Base-by-base conservation (phyloP, 2,888 invertebrate species). In the Sthenelais limicola region DNA sequence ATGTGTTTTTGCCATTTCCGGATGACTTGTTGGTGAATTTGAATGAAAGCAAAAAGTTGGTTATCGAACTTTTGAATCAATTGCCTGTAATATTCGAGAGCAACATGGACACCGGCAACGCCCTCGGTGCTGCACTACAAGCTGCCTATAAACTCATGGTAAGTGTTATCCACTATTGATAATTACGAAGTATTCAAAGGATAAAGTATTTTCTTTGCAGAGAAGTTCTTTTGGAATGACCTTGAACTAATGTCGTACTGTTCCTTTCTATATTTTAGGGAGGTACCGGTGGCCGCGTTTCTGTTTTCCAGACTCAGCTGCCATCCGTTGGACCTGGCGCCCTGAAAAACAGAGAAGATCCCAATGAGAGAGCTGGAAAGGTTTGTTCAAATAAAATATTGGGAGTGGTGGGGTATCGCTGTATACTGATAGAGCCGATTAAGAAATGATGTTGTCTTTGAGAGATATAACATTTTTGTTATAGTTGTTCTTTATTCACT, bases 1-100 rank as follows among this genome's bases (percentile, higher is more conserved):
- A 98, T 84, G 92, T 97, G 54, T 98, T 98, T 89, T 90, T 98
- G 78, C 99, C 99, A 3, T 93, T 94, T 21, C 97, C 97, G 0
- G 95, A 96, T 85, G 94, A 94, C 85, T 89, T 99, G 75, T 90
- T 99, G 78, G 97, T 98, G 52, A 97, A 97, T 89, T 89, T 98
- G 72, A 92, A 93, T 79, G 96, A 97, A 88, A 91, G 93, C 73
- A 92, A 92, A 80, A 94, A 94, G 68, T 83, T 88, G 48, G 83
- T 88, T 30, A 78, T 79, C 48, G 85, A 88, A 70, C 82, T 89
- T 68, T 79, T 89, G 47, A 82, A 89, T n/a, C 92, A 93, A 82
- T 89, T 97, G 78, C 98, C 98, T 0, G 90, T 89, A 67, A 90
- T 94, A 80, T 94, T 93, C 89, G 84, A 88, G 68, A 82, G 85